A percentile compares a stretch with the other conserved stretches of the same genome.
Evolutionary conservation across 2,888 invertebrate genomes (phyloP).

Genomic region (Schrankia costaestrigalis): DNA sequence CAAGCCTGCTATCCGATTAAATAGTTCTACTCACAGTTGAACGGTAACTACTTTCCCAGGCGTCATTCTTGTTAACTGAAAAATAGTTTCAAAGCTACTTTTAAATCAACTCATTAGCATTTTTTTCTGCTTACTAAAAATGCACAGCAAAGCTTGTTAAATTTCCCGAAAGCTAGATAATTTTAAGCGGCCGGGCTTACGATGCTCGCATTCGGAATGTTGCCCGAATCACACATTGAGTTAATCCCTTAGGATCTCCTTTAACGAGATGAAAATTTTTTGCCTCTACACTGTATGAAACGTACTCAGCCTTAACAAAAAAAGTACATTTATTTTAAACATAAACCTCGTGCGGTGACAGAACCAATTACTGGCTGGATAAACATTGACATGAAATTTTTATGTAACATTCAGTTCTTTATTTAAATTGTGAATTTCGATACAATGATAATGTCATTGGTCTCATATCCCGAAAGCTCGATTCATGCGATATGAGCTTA

Average conservation of each 20-base stretch:
- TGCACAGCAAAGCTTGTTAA: slow-evolving; percentile 15
- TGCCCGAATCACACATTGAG: slow-evolving; percentile 29
- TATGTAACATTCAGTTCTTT: background rate
- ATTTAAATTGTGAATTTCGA: background rate
- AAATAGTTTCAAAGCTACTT: no score
- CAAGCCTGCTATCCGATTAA: slow-evolving; percentile 1
- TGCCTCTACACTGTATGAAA: slow-evolving; percentile 22
- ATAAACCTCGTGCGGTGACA: slow-evolving; percentile 7
- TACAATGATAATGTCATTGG: no score
- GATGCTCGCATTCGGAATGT: slow-evolving; percentile 24
- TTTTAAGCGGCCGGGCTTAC: slow-evolving; percentile 31
- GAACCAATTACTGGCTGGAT: slow-evolving; percentile 3
- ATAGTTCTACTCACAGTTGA: no score
- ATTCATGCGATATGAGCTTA: background rate
- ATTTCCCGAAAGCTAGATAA: slow-evolving; percentile 31
- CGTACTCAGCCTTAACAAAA: slow-evolving; percentile 18
- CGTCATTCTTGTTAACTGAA: no score
- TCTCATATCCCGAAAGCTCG: background rate
- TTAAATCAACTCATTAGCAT: no score
- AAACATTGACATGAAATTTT: slow-evolving; percentile 6
- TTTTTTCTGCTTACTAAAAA: no score
- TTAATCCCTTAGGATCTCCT: slow-evolving; percentile 28
- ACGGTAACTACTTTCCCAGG: no score
- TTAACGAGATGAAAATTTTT: slow-evolving; percentile 26
- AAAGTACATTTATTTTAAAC: slow-evolving; percentile 10